Base-by-base conservation (phyloP, 2,113 vertebrate species). In the Nibea coibor region DNA sequence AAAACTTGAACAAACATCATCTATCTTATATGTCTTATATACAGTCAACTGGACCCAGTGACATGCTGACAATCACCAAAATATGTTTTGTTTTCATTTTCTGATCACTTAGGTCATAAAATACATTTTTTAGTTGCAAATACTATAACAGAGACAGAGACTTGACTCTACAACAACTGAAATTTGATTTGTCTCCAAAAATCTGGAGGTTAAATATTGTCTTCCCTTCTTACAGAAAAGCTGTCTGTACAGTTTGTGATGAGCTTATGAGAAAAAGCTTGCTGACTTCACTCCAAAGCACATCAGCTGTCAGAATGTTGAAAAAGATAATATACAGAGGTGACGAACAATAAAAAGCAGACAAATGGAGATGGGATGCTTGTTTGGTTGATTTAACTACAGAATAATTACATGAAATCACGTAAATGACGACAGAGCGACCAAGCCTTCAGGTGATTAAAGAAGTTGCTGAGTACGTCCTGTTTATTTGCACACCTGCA, bases 181-280 rank as follows among this genome's bases (percentile, higher is more conserved):
- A 70, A 65, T 62, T 62, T 62, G 35, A 84, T 82, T 62, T 56
- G 16, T 51, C 22, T 61, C 35, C 15, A 71, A n/a, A 75, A 69
- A 80, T 69, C 9, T 56, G 65, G 11, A n/a, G 1, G 24, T 56
- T 85, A 59, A 69, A 85, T 66, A 76, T 78, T 72, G 71, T 57
- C 54, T 70, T 2, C 66, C 3, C 3, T 2, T 54, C 35, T 75
- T 71, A 63, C 24, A 54, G 20, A 42, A 20, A 76, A 62, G 31
- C 59, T 84, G 26, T 68, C 12, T 39, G 31, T 48, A n/a, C 17
- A 39, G 50, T 78, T 57, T 68, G 71, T 39, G 17, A 61, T 45
- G 45, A 58, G 70, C 62, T 82, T 43, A 53, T 1, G 19, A 62
- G 31, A 31, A 67, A 68, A 83, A 43, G 10, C 17, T 22, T 9